These are phyloP conservation scores for Caloenas nicobarica DNA, from an alignment of 2,113 vertebrate genomes.

Conservation along the genomic window DNA sequence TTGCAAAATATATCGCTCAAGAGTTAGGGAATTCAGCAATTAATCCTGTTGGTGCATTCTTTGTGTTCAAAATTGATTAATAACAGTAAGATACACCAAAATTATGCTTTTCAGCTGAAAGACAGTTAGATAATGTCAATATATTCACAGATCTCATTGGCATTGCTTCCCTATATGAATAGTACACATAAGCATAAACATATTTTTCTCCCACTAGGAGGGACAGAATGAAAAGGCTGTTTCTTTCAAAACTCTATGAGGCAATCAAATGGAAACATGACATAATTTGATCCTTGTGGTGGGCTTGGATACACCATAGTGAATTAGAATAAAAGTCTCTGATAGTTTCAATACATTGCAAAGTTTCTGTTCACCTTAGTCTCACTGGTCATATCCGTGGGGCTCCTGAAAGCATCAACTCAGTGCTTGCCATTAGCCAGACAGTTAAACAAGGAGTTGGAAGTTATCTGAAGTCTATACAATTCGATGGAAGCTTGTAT, in stretches of 20 bases:
- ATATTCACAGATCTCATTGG: conserved; percentile 39
- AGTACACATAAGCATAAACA: background rate
- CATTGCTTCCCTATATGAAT: background rate
- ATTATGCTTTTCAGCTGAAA: conserved; percentile 14
- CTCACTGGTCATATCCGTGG: background rate
- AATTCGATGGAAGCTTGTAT: background rate
- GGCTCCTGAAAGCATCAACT: background rate
- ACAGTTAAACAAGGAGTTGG: background rate
- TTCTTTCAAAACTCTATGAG: conserved; percentile 8
- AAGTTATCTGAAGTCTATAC: background rate
- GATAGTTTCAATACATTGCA: background rate
- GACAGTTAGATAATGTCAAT: conserved; percentile 36
- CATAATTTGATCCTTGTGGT: background rate
- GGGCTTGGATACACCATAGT: background rate
- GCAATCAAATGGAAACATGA: conserved; percentile 1
- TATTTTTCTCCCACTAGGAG: conserved; percentile 9
- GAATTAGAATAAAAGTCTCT: background rate
- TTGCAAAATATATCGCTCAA: conserved; percentile 57
- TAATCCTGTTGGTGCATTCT: conserved; percentile 39
- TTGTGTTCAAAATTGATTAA: conserved; percentile 58
- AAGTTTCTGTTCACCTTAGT: background rate
- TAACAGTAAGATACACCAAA: conserved; percentile 26
- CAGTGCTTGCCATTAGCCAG: background rate
- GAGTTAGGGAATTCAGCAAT: conserved; percentile 21
- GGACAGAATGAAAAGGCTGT: background rate